A percentile compares a stretch with the other conserved stretches of the same genome.
phyloP scores from a whole-genome alignment of 2,888 invertebrate species.

The Gymnocheta viridis region DNA sequence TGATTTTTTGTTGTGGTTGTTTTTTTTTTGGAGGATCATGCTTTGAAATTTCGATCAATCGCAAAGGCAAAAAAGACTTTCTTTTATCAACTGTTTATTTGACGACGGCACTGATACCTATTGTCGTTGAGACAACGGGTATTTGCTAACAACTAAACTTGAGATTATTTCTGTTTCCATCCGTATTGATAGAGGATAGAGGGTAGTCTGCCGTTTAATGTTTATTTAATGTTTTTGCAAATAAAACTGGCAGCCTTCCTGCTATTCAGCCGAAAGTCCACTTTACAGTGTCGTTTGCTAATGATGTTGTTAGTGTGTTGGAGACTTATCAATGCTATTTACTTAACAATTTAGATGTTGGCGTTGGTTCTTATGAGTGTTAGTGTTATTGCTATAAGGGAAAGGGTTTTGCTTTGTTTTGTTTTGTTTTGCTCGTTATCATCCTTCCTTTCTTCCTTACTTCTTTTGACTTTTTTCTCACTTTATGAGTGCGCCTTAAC shows the following conservation, averaged over 20 bases:
- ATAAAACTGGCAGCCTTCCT: slow-evolving; percentile 40
- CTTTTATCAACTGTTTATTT: slow-evolving; percentile 7
- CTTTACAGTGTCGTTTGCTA: slow-evolving; percentile 44
- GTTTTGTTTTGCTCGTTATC: slow-evolving; percentile 18
- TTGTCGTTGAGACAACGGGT: slow-evolving; percentile 73
- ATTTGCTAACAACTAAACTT: slow-evolving; percentile 75
- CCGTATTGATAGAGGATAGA: slow-evolving; percentile 36
- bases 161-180: slow-evolving; percentile 36
- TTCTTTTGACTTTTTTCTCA: slow-evolving; percentile 40
- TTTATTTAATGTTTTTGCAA: slow-evolving; percentile 57
- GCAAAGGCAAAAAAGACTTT: neutral
- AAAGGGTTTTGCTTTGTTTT: slow-evolving; percentile 43
- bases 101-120: slow-evolving; percentile 11
- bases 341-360: slow-evolving; percentile 37
- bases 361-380: neutral
- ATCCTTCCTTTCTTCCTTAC: slow-evolving; percentile 17
- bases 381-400: slow-evolving; percentile 9
- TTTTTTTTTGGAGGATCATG: neutral
- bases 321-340: slow-evolving; percentile 58
- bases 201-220: slow-evolving; percentile 73
- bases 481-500: slow-evolving; percentile 19
- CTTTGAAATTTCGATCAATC: slow-evolving; percentile 7
- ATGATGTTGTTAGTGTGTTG: slow-evolving; percentile 41
- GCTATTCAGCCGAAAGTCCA: slow-evolving; percentile 49
- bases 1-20: no score